phyloP scores from a whole-genome alignment of 2,113 vertebrate species.

The Platichthys flesus region DNA sequence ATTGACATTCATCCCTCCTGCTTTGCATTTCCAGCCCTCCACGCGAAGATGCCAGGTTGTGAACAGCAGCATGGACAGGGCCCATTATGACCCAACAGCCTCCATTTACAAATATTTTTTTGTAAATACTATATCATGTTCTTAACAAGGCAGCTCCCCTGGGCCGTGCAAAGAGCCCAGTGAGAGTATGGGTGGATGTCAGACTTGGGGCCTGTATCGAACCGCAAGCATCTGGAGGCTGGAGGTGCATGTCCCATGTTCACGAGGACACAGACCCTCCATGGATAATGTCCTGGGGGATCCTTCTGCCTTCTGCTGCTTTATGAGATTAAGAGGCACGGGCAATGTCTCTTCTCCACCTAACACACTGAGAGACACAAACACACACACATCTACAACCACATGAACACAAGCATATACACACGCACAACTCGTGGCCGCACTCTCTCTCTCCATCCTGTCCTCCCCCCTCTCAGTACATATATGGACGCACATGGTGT shows the following conservation, averaged over 20 bases:
- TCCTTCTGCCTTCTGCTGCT: conserved; percentile 76
- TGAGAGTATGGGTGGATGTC: conserved; percentile 60
- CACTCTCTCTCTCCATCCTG: conserved; percentile 6
- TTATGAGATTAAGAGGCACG: conserved; percentile 50
- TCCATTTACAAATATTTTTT: conserved; percentile 89
- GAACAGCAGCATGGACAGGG: conserved; percentile 43
- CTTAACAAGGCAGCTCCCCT: conserved; percentile 80
- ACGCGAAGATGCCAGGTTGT: conserved; percentile 47
- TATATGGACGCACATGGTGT: conserved; percentile 7
- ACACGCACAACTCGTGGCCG: conserved; percentile 23
- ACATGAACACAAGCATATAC: conserved; percentile 26
- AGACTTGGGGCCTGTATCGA: conserved; percentile 68
- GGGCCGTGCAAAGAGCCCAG: conserved; percentile 66
- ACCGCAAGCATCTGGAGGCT: conserved; percentile 77
- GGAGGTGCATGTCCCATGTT: conserved; percentile 54
- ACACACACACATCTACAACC: conserved; percentile 46
- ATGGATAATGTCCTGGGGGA: conserved; percentile 60
- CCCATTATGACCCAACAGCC: conserved; percentile 66
- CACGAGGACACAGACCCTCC: conserved; percentile 40
- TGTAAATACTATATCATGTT: conserved; percentile 83
- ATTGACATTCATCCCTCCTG: conserved; percentile 71
- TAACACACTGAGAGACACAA: conserved; percentile 16
- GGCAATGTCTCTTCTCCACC: conserved; percentile 7
- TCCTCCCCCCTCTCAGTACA: conserved; percentile 14
- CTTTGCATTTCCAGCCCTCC: conserved; percentile 36